phyloP scores from a whole-genome alignment of 2,888 invertebrate species.

The Mythimna loreyi region DNA sequence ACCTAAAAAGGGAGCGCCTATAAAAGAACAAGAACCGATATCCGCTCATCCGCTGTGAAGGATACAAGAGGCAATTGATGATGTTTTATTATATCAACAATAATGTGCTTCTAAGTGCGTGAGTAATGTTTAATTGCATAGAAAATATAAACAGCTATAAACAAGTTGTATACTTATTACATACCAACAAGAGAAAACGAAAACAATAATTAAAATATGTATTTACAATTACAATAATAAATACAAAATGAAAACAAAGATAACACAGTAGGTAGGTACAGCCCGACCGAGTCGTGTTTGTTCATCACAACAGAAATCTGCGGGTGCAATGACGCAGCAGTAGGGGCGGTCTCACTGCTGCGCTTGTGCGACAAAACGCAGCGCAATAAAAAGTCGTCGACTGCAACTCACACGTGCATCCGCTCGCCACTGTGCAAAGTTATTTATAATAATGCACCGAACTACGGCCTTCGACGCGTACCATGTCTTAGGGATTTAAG shows the following conservation, averaged over 20 bases:
- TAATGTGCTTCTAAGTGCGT: neutral
- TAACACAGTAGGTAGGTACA: constrained; percentile 35
- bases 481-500: constrained; percentile 39
- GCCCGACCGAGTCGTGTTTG: constrained; percentile 50
- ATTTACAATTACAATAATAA: neutral
- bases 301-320: constrained; percentile 69
- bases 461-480: constrained; percentile 49
- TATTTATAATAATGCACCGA: constrained; percentile 79
- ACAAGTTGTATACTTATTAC: neutral
- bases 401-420: constrained; percentile 89
- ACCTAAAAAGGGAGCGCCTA: constrained; percentile 83
- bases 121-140: neutral
- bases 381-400: constrained; percentile 83
- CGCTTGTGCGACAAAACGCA: constrained; percentile 66
- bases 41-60: constrained; percentile 76
- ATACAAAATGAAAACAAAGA: constrained; percentile 62
- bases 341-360: constrained; percentile 44
- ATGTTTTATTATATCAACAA: constrained; percentile 34
- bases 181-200: neutral
- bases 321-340: constrained; percentile 67
- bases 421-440: constrained; percentile 85
- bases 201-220: neutral
- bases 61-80: constrained; percentile 41
- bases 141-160: neutral
- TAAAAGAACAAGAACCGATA: constrained; percentile 81